Evolutionary conservation across 2,888 invertebrate genomes (phyloP).

Genomic region (Idaea biselata): DNA sequence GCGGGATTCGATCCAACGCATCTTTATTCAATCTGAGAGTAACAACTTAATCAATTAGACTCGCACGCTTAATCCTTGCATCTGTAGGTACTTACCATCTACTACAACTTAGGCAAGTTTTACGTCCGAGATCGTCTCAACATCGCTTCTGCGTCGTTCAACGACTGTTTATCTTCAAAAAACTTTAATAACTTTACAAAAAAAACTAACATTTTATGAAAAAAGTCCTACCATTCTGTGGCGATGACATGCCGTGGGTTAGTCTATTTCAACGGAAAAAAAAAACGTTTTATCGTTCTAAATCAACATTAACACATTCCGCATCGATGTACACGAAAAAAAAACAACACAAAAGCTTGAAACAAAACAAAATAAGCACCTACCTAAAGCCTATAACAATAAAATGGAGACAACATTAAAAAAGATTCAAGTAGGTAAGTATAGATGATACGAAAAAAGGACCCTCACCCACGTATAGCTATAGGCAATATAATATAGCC

Average conservation of each 20-base stretch:
- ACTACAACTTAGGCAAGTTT: no score
- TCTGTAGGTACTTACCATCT: no score
- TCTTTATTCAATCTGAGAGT: no score
- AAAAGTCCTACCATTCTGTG: no score
- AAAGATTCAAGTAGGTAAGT: neutral
- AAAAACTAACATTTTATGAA: no score
- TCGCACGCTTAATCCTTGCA: no score
- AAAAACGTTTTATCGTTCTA: neutral
- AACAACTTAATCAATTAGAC: no score
- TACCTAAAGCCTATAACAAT: neutral
- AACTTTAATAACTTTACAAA: no score
- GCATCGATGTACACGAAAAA: neutral
- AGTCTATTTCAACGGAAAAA: neutral
- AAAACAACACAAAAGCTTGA: neutral
- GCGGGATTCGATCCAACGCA: no score
- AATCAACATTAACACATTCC: neutral
- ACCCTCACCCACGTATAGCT: constrained; percentile 12
- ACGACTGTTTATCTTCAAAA: no score
- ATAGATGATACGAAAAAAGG: neutral
- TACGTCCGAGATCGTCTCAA: no score
- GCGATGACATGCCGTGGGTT: neutral
- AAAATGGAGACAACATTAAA: neutral
- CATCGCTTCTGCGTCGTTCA: no score
- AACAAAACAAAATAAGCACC: neutral
- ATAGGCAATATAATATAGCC: neutral